Percentiles rank a stretch among this genome's conserved stretches.
phyloP scores from a whole-genome alignment of 2,888 invertebrate genomes.

The Atethmia centrago region DNA sequence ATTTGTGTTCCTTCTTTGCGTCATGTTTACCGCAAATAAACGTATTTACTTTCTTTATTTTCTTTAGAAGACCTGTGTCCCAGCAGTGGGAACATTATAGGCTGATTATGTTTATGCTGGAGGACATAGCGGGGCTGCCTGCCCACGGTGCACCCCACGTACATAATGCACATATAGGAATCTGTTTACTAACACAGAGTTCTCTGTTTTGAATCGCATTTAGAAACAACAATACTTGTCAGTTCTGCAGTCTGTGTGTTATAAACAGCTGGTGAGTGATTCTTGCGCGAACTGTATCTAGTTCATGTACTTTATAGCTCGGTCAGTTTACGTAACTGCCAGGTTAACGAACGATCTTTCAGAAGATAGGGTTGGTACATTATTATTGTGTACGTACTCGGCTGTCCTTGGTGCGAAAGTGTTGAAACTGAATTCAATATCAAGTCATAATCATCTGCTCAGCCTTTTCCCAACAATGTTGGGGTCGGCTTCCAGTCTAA shows the following conservation, averaged over 20 bases:
- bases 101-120: no score
- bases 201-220: constrained; percentile 8
- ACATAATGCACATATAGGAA: not conserved
- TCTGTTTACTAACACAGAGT: not conserved
- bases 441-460: no score
- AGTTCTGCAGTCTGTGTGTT: constrained; percentile 23
- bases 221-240: constrained; percentile 29
- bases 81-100: no score
- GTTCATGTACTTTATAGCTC: no score
- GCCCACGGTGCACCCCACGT: not conserved
- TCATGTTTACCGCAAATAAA: no score
- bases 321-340: not conserved
- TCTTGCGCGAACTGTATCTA: not conserved
- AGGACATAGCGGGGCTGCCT: not conserved
- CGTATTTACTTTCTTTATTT: no score
- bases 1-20: no score
- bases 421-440: no score
- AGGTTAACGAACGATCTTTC: constrained; percentile 26
- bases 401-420: no score
- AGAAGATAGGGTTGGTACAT: not conserved
- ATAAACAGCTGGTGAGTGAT: constrained; percentile 19
- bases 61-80: no score
- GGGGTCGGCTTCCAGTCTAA: no score
- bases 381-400: not conserved
- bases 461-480: no score